Percentiles rank a stretch among this genome's conserved stretches.
Evolutionary conservation across 2,797 vertebrate species (phyloP).

Genomic region (Thamnophis elegans): DNA sequence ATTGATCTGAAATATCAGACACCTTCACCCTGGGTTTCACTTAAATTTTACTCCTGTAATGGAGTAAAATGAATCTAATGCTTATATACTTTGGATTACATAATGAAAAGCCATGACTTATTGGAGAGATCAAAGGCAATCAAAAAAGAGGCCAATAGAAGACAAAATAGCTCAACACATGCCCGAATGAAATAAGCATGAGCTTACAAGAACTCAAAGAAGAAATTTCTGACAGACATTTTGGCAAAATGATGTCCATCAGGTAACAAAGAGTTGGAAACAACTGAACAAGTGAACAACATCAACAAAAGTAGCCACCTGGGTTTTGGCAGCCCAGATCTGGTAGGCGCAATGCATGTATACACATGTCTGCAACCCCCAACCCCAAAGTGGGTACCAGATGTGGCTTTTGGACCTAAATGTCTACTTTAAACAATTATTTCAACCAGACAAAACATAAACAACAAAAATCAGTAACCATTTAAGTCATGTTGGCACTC

Average conservation of each 20-base stretch:
- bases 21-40: background rate
- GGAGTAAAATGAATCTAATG: background rate
- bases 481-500: background rate
- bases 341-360: background rate
- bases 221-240: background rate
- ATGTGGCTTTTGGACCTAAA: background rate
- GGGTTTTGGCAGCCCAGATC: background rate
- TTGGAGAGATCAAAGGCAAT: background rate
- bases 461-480: constrained; percentile 1
- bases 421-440: background rate
- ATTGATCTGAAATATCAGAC: background rate
- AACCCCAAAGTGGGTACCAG: background rate
- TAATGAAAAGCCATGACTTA: background rate
- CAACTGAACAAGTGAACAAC: background rate
- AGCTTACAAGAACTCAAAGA: background rate
- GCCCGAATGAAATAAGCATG: background rate
- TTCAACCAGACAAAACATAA: background rate
- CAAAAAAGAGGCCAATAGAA: background rate
- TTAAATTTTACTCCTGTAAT: background rate
- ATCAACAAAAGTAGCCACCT: background rate
- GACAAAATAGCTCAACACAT: background rate
- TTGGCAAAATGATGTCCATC: background rate
- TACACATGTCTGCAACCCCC: background rate
- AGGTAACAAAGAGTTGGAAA: background rate
- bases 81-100: background rate